phyloP scores from a whole-genome alignment of 1,140 invertebrate genomes.

The Druon quercuslanigerum region DNA sequence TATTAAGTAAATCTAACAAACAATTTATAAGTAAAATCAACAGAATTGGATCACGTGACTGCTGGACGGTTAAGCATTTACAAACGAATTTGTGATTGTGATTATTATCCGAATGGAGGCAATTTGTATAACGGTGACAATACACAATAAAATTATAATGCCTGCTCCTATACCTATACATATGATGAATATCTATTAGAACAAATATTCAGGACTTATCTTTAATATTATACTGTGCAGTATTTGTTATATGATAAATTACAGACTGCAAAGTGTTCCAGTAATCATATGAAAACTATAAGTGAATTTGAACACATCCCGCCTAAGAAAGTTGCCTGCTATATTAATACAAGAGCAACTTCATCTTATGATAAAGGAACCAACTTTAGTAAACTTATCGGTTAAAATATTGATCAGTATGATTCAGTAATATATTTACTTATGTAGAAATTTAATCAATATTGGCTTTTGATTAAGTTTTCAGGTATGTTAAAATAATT shows the following conservation, averaged over 20 bases:
- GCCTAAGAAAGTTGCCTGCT: not conserved
- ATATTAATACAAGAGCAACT: not conserved
- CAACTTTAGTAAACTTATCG: not conserved
- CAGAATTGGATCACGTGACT: constrained; percentile 27
- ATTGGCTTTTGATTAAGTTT: no score
- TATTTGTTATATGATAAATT: not conserved
- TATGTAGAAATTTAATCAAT: no score
- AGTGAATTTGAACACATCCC: not conserved
- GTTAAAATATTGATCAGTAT: no score
- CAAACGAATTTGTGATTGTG: not conserved
- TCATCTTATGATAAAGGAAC: not conserved
- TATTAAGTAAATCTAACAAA: not conserved
- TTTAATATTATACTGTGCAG: not conserved
- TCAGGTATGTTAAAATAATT: no score
- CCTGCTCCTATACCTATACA: not conserved
- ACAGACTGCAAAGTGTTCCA: not conserved
- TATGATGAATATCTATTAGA: not conserved
- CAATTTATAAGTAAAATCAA: not conserved
- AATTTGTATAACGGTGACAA: not conserved
- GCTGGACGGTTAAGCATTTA: not conserved
- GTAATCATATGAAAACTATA: not conserved
- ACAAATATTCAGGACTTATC: not conserved
- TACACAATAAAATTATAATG: not conserved
- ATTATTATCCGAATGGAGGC: constrained; percentile 24
- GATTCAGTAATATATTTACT: no score